Evolutionary conservation across 2,888 invertebrate species (phyloP), one percentile per base, ranked within the genome.

Genomic region (Phytoseiulus persimilis): DNA sequence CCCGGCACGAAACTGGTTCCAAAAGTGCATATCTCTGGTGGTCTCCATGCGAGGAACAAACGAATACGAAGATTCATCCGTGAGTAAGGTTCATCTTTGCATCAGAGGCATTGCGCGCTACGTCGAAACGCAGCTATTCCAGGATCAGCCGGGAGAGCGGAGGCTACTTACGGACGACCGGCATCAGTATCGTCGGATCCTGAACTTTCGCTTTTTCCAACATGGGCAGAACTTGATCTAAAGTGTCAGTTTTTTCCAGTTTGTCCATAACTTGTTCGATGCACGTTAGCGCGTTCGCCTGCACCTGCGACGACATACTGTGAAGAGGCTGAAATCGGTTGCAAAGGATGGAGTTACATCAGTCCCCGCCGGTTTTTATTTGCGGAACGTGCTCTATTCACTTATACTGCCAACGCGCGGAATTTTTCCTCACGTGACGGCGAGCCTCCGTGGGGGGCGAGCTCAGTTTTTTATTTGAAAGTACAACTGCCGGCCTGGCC

Each of bases 161-260:
- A 46, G 46, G 14, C 6, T 94, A 96, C 97, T 96, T 95, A 98
- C 98, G 96, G 93, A 98, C 96, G 93, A 97, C 96, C 93, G 96
- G 95, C 92, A 96, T 94, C 91, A 96, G 95, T 91, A 98, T 95
- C 92, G 97, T 96, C 14, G 97, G 96, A 93, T 98, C 97, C 91
- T 95, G 95, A 89, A 97, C 94, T 91, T 96, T 95, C 92, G 97
- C 96, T 91, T 96, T 95, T 92, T 96, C 95, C 65, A 98, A 94
- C 91, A 98, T 94, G 0, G 98, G 98, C 91, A 98, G 94, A 89
- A 98, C 96, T 92, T 97, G 96, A 92, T 97, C 97, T 92, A 97
- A 95, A 90, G 98, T 96, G 93, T 97, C 96, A 90, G 95, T 95
- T 92, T 96, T 95, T 91, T 98, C 97, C 91, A 98, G 94, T 91